Percentiles rank a stretch among this genome's conserved stretches.
Conservation (phyloP, 2,888 invertebrate genomes). For the Polymixis lichenea region DNA sequence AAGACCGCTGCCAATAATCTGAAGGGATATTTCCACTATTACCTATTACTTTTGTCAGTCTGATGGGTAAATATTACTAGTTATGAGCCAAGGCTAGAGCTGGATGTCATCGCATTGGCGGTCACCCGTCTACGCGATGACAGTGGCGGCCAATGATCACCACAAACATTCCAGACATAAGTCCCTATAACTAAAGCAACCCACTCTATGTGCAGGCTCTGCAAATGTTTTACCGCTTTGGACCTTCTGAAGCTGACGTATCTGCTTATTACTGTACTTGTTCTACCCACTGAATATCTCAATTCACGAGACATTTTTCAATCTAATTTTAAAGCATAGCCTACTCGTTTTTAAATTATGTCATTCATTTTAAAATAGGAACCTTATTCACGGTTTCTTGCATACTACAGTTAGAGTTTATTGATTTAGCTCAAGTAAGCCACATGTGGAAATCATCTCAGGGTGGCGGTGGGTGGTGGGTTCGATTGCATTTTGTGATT, state of each 20-base stretch:
- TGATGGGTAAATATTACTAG: background rate
- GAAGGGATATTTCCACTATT: background rate
- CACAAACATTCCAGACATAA: background rate
- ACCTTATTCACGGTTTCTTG: background rate
- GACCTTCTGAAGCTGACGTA: constrained; percentile 66
- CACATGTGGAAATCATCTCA: background rate
- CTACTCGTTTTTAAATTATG: constrained; percentile 43
- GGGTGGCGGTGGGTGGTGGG: no score
- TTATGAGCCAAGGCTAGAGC: background rate
- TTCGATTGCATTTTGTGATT: background rate
- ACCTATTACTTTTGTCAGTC: background rate
- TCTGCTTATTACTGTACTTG: constrained; percentile 63
- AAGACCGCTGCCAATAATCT: background rate
- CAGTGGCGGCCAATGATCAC: background rate
- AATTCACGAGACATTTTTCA: constrained; percentile 76
- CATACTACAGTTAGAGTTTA: background rate
- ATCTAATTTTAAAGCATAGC: constrained; percentile 24
- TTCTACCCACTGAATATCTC: constrained; percentile 72
- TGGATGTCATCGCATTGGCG: no score
- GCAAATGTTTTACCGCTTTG: constrained; percentile 72
- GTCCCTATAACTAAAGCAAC: background rate
- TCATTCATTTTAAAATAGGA: background rate
- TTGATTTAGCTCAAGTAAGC: background rate
- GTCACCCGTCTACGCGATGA: background rate
- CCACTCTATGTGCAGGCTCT: background rate